phyloP scores from a whole-genome alignment of 92 coral and sea anemone species.

The Scolanthus callimorphus region DNA sequence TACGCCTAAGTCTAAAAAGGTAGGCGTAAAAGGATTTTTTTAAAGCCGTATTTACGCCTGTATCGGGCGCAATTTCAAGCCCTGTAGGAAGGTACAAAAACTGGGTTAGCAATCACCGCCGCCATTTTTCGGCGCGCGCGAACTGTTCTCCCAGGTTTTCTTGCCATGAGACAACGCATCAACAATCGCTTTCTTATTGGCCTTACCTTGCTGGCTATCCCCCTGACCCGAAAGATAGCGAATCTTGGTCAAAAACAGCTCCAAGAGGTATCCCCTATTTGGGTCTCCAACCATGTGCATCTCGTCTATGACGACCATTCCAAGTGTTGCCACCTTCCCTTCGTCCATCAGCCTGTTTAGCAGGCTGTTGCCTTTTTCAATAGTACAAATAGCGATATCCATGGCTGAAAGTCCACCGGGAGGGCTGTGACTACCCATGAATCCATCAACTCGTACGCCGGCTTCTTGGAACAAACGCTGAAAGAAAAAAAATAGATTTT shows the following conservation, averaged over 20 bases:
- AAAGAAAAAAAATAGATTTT: too few species aligned
- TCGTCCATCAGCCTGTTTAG: conserved; percentile 91
- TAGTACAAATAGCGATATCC: conserved; percentile 96
- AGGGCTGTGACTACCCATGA: conserved; percentile 95
- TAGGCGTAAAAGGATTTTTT: too few species aligned
- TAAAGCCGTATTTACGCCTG: too few species aligned
- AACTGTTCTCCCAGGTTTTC: too few species aligned
- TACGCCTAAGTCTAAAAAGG: too few species aligned
- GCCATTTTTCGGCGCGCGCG: too few species aligned
- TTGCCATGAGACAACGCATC: too few species aligned
- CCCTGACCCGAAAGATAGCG: conserved; percentile 58
- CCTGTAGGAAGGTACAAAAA: too few species aligned
- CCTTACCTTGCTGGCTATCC: not conserved
- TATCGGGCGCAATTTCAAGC: too few species aligned
- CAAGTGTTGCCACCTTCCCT: conserved; percentile 70
- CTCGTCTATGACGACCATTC: conserved; percentile 91
- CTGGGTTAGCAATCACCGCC: too few species aligned
- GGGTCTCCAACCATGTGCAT: conserved; percentile 95
- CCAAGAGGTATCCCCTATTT: conserved; percentile 87
- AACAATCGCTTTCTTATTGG: too few species aligned
- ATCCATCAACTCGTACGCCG: conserved; percentile 93
- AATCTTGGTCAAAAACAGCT: conserved; percentile 89
- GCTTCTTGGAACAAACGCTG: conserved; percentile 95
- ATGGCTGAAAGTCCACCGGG: conserved; percentile 81
- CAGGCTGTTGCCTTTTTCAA: conserved; percentile 96